Base-by-base conservation (phyloP, 2,888 invertebrate species). In the Campoplex nolae region DNA sequence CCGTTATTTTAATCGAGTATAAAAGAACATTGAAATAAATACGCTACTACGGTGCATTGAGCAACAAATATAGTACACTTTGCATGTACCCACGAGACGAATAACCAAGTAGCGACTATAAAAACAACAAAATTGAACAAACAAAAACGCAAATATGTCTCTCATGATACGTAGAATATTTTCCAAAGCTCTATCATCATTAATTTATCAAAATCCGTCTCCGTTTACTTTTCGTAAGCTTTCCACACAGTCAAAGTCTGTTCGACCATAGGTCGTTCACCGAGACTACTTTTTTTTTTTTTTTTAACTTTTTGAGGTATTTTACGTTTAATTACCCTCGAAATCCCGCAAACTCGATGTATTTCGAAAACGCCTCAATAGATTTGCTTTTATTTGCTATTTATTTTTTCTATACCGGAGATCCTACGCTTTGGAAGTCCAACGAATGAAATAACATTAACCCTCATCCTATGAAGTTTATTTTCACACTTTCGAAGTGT, bases 251-350 rank as follows among this genome's bases (percentile, higher is more conserved):
- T 84, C 77, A 70, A 82, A 74, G 28, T 83, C 38, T 32, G 65
- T 78, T 83, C 38, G 76, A 86, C 79, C 71, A 13, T 77, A 56
- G 38, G 74, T 62, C 70, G 65, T 70, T 48, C 4, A 62, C 54
- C 76, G 76, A 83, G 45, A 83, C 73, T 32, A 38, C 42, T 75
- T 54, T 38, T 23, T 68, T 45, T 73, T 75, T 54, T 38, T 23
- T 68, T 45, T 73, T 45, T 74, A 70, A 83, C 45, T 6, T 65
- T 51, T 62, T 79, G 70, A 83, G 82, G 56, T 65, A 62, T 54
- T 67, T 62, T 56, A 78, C 74, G 70, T 79, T 83, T 76, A 83
- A 86, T 83, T 79, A 86, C 83, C 75, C 86, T 83, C 76, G 71
- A 83, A 80, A 83, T 83, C 71, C 79, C 83, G 45, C 79, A 23